Conservation (phyloP, 92 coral and sea anemone species). For the Meandrina meandrites region DNA sequence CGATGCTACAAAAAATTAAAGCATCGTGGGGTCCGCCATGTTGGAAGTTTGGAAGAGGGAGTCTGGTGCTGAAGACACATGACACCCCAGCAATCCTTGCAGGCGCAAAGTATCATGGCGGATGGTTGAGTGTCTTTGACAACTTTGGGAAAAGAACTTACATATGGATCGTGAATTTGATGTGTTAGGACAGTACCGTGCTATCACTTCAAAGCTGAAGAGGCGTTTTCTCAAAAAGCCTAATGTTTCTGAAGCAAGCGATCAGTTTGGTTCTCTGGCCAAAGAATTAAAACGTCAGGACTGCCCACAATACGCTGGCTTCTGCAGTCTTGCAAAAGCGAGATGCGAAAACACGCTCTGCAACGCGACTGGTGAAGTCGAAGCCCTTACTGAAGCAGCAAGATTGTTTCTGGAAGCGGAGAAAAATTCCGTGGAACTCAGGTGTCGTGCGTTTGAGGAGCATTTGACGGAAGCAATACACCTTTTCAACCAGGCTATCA, state of each 20-base stretch:
- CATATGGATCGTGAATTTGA: conserved; percentile 97
- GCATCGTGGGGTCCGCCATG: conserved; percentile 27
- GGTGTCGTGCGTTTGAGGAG: conserved; percentile 93
- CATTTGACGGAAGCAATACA: conserved; percentile 95
- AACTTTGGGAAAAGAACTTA: background rate
- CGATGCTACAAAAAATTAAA: no score
- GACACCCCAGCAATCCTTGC: background rate
- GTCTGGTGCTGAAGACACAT: background rate
- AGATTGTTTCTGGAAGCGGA: conserved; percentile 90
- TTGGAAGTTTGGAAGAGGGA: conserved; percentile 33
- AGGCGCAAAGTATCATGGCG: background rate
- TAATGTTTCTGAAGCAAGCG: conserved; percentile 93
- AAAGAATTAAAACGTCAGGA: conserved; percentile 93
- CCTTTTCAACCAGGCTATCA: conserved; percentile 94
- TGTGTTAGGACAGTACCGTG: conserved; percentile 92
- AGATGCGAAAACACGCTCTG: conserved; percentile 95
- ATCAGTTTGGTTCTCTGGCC: conserved; percentile 87
- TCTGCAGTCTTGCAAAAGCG: conserved; percentile 96
- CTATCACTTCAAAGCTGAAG: conserved; percentile 86
- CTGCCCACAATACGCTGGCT: conserved; percentile 91
- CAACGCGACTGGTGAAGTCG: conserved; percentile 93
- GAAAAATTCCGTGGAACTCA: conserved; percentile 79
- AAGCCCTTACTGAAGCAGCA: conserved; percentile 94
- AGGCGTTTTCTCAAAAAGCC: conserved; percentile 95
- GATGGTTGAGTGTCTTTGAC: background rate